phyloP scores from a whole-genome alignment of 2,888 invertebrate species.

The Monopis laevigella region DNA sequence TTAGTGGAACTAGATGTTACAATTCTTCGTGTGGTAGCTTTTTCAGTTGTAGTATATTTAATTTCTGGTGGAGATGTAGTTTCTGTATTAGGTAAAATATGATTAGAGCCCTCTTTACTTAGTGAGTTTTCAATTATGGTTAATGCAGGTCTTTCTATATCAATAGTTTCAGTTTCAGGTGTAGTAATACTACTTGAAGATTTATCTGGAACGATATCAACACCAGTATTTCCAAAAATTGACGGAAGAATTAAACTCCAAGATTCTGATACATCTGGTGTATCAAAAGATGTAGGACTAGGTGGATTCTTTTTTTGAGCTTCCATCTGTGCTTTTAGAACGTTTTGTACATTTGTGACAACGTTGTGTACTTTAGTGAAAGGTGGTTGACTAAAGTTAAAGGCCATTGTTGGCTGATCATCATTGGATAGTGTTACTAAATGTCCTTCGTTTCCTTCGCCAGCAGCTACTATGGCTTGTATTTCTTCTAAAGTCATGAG shows the following conservation, averaged over 20 bases:
- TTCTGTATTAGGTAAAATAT: slow-evolving; percentile 24
- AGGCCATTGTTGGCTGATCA: slow-evolving; percentile 51
- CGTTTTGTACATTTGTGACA: slow-evolving; percentile 84
- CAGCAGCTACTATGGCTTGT: slow-evolving; percentile 84
- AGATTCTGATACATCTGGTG: slow-evolving; percentile 77
- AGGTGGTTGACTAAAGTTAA: slow-evolving; percentile 63
- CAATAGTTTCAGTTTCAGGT: slow-evolving; percentile 54
- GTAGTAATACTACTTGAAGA: slow-evolving; percentile 39
- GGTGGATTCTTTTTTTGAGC: slow-evolving; percentile 60
- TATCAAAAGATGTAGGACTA: slow-evolving; percentile 67
- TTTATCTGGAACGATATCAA: slow-evolving; percentile 67
- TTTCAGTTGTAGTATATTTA: neutral
- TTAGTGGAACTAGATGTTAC: slow-evolving; percentile 22
- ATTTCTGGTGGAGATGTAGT: neutral
- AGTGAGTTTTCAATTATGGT: slow-evolving; percentile 26
- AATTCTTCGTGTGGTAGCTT: slow-evolving; percentile 12
- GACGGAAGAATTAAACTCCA: slow-evolving; percentile 87
- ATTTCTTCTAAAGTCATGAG: slow-evolving; percentile 88
- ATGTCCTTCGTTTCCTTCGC: slow-evolving; percentile 73
- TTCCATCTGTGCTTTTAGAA: slow-evolving; percentile 82
- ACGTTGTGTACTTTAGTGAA: slow-evolving; percentile 80
- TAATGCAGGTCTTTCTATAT: slow-evolving; percentile 29
- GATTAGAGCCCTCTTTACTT: slow-evolving; percentile 38
- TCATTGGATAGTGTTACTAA: slow-evolving; percentile 60
- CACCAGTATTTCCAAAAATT: slow-evolving; percentile 77